Percentiles rank a stretch among this genome's conserved stretches.
phyloP scores from a whole-genome alignment of 2,113 vertebrate genomes.

The Gadus chalcogrammus region DNA sequence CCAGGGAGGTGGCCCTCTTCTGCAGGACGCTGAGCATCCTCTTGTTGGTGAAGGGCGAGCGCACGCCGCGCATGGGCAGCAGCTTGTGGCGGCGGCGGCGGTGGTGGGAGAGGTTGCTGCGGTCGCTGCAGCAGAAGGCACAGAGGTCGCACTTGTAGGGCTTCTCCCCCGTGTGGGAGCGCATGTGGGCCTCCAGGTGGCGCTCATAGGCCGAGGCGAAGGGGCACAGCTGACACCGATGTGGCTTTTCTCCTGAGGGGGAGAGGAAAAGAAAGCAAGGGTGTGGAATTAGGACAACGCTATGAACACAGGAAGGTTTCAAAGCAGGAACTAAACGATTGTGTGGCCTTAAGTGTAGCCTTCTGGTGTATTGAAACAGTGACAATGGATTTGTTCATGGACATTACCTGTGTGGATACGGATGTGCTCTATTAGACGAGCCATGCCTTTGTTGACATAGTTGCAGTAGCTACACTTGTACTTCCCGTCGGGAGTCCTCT shows the following conservation, averaged over 20 bases:
- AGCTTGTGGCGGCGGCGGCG: slow-evolving; percentile 95
- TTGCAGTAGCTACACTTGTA: slow-evolving; percentile 96
- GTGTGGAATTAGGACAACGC: no score
- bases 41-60: slow-evolving; percentile 83
- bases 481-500: slow-evolving; percentile 95
- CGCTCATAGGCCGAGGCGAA: slow-evolving; percentile 98
- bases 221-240: slow-evolving; percentile 93
- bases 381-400: background rate
- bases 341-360: background rate
- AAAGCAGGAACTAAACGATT: background rate
- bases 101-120: slow-evolving; percentile 96
- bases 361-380: background rate
- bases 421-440: slow-evolving; percentile 93
- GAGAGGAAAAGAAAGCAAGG: background rate
- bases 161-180: slow-evolving; percentile 96
- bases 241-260: slow-evolving; percentile 90
- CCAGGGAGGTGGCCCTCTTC: slow-evolving; percentile 87
- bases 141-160: slow-evolving; percentile 98
- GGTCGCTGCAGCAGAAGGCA: slow-evolving; percentile 95
- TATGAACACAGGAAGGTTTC: no score
- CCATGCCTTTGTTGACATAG: slow-evolving; percentile 96
- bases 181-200: slow-evolving; percentile 96
- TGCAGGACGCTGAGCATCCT: slow-evolving; percentile 90
- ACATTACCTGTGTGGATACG: slow-evolving; percentile 92
- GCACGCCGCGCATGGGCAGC: slow-evolving; percentile 84